phyloP scores from a whole-genome alignment of 2,888 invertebrate genomes.

The Rotaria macrura region DNA sequence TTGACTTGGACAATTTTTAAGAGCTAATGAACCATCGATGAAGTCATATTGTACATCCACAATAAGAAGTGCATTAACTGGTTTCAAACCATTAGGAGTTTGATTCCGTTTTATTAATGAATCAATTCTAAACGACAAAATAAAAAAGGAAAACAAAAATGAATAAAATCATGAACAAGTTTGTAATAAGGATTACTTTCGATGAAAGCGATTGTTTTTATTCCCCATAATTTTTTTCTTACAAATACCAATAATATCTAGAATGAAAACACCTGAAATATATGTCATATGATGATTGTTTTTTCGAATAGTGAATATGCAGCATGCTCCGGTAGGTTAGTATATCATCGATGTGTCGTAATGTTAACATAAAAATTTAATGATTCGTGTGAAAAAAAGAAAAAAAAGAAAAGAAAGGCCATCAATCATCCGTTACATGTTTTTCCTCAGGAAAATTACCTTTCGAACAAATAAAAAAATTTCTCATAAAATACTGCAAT shows the following conservation, averaged over 20 bases:
- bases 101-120: not conserved
- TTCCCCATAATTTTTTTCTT: not conserved
- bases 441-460: too few species aligned
- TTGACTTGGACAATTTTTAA: slow-evolving; percentile 77
- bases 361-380: too few species aligned
- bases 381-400: too few species aligned
- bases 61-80: slow-evolving; percentile 62
- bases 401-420: too few species aligned
- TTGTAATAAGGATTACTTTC: not conserved
- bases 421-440: too few species aligned
- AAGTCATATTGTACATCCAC: slow-evolving; percentile 93
- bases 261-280: not conserved
- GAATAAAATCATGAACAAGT: not conserved
- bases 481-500: too few species aligned
- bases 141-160: not conserved
- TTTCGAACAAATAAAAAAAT: too few species aligned
- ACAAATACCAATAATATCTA: not conserved
- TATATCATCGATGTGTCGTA: too few species aligned
- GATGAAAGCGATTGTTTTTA: not conserved
- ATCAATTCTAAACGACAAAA: not conserved
- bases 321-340: too few species aligned
- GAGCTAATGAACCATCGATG: slow-evolving; percentile 77
- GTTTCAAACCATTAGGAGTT: not conserved
- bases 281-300: too few species aligned
- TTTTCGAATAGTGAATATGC: too few species aligned